A percentile compares a stretch with the other conserved stretches of the same genome.
Evolutionary conservation across 2,113 vertebrate genomes (phyloP).

Genomic region (Amphiprion percula): DNA sequence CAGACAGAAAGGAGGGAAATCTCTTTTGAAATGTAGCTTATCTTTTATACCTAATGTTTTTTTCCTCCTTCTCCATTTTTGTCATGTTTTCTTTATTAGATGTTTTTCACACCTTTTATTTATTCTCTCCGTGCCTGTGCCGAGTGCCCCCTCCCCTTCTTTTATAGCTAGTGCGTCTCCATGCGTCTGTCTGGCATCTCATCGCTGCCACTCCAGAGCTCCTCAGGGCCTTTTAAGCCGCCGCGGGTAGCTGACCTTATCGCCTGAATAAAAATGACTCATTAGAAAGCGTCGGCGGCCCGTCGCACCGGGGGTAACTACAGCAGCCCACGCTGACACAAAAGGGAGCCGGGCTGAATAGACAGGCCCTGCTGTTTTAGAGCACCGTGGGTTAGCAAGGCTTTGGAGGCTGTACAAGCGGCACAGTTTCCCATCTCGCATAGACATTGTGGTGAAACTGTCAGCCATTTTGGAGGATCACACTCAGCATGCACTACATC

Average conservation of each 20-base stretch:
- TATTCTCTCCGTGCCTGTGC: constrained; percentile 14
- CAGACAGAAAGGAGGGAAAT: constrained; percentile 38
- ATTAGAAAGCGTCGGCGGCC: constrained; percentile 74
- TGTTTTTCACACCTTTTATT: constrained; percentile 43
- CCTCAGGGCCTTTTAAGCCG: constrained; percentile 79
- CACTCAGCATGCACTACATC: constrained; percentile 71
- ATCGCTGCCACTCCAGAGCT: constrained; percentile 70
- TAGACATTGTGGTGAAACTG: constrained; percentile 68
- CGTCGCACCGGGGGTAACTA: constrained; percentile 74
- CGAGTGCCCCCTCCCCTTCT: constrained; percentile 30
- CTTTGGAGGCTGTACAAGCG: constrained; percentile 55
- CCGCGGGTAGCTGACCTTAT: constrained; percentile 82
- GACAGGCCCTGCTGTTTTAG: constrained; percentile 76
- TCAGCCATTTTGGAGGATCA: constrained; percentile 81
- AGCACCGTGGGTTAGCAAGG: constrained; percentile 65
- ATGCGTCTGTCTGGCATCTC: constrained; percentile 70
- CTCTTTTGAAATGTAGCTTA: constrained; percentile 64
- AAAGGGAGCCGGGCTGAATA: constrained; percentile 73
- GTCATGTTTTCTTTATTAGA: constrained; percentile 26
- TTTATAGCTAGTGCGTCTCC: constrained; percentile 40
- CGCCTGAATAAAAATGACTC: constrained; percentile 82
- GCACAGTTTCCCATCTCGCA: constrained; percentile 64
- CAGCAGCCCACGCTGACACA: constrained; percentile 73
- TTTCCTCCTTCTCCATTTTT: not conserved
- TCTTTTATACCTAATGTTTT: constrained; percentile 26